These are phyloP conservation scores for Ephydatia muelleri DNA, from an alignment of 37 sponge, comb jelly and placozoan genomes.

Conservation along the genomic window DNA sequence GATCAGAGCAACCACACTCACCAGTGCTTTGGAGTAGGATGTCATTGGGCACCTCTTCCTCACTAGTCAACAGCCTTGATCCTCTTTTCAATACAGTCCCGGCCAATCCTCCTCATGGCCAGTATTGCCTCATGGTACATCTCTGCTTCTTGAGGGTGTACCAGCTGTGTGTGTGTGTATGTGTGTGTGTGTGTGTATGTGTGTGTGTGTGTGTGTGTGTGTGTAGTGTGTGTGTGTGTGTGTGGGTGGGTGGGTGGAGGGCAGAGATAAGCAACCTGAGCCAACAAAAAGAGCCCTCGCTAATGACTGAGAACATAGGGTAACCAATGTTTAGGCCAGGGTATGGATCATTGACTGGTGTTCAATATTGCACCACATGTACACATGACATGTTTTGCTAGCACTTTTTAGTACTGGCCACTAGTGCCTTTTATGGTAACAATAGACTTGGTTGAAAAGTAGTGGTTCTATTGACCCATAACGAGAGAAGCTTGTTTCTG, in stretches of 20 bases:
- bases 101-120: slow-evolving; percentile 21
- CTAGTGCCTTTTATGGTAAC: too few relatives aligned
- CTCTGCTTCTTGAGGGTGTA: slow-evolving; percentile 13
- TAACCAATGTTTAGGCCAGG: too few relatives aligned
- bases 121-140: slow-evolving; percentile 8
- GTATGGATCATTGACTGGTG: too few relatives aligned
- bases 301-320: too few relatives aligned
- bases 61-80: slow-evolving; percentile 10
- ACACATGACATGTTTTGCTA: too few relatives aligned
- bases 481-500: too few relatives aligned
- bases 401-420: too few relatives aligned
- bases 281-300: too few relatives aligned
- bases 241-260: background rate
- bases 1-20: background rate
- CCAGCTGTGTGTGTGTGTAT: slow-evolving; percentile 9
- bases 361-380: too few relatives aligned
- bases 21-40: slow-evolving; percentile 14
- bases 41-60: slow-evolving; percentile 29
- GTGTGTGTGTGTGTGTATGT: background rate
- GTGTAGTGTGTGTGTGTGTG: background rate
- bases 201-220: slow-evolving; percentile 16
- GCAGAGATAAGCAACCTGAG: too few relatives aligned
- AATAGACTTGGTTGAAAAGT: too few relatives aligned
- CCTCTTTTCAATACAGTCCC: slow-evolving; percentile 25
- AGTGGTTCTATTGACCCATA: too few relatives aligned